These are phyloP conservation scores for Phaedon cochleariae DNA, from an alignment of 2,888 invertebrate species.

Conservation along the genomic window DNA sequence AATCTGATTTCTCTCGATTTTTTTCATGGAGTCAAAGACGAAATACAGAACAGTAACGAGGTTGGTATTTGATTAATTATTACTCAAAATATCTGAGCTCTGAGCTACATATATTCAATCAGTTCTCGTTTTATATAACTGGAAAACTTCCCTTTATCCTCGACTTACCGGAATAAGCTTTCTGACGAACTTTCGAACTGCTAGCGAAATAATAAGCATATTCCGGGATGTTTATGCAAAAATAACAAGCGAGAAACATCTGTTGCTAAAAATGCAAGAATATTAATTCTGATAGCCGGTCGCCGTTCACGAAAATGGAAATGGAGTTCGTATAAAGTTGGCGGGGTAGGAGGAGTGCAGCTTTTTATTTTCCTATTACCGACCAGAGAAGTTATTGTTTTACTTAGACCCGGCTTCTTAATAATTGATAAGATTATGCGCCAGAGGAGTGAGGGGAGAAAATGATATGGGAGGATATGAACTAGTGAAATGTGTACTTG, in stretches of 20 bases:
- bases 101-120: too few species aligned
- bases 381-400: constrained; percentile 61
- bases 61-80: too few species aligned
- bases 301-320: too few species aligned
- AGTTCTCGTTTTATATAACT: too few species aligned
- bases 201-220: not conserved
- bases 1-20: too few species aligned
- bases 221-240: constrained; percentile 44
- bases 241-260: constrained; percentile 55
- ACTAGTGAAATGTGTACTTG: not conserved
- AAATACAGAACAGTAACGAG: too few species aligned
- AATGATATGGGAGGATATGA: not conserved
- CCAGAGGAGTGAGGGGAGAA: not conserved
- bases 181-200: not conserved
- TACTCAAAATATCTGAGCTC: too few species aligned
- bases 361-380: constrained; percentile 61
- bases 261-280: constrained; percentile 57
- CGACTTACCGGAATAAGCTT: not conserved
- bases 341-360: constrained; percentile 46
- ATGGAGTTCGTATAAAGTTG: constrained; percentile 38
- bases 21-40: too few species aligned
- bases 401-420: constrained; percentile 60
- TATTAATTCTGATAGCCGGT: constrained; percentile 54
- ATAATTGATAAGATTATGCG: constrained; percentile 60
- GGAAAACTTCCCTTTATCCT: not conserved